Base-by-base conservation (phyloP, 2,797 vertebrate species). In the Apogon talboti region DNA sequence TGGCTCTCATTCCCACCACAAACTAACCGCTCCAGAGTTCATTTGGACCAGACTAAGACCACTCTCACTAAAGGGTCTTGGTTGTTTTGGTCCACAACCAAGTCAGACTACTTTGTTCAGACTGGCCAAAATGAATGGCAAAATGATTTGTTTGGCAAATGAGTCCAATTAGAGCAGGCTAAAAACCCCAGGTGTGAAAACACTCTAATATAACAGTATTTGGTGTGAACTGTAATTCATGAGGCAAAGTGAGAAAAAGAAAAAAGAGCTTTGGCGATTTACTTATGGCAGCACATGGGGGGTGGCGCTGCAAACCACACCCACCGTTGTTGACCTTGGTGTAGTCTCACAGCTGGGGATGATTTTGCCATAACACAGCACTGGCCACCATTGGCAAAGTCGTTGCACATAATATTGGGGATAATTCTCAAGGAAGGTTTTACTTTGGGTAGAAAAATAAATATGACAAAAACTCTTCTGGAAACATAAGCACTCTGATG, bases 401-500 rank as follows among this genome's bases (percentile, higher is more conserved):
- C 55, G 51, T 62, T 18, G 12, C 51, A 30, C 61, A 74, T 55
- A 51, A 75, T 78, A 66, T 55, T 57, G 72, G 52, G 59, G 57
- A 55, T 61, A 55, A 57, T 78, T 79, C 47, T 71, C 15, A 46
- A 41, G 40, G 30, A 79, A 79, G 42, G 62, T 71, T 83, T 86
- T 63, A 59, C 71, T 80, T 65, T 78, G 60, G 61, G 56, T 58
- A 44, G 48, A 77, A 83, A 85, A 84, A 88, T 48, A 90, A 87
- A 85, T 60, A 77, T 66, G 64, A 82, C 74, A 67, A 72, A 89
- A 85, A 78, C 72, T 74, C 54, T 16, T 62, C 46, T 65, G 76
- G 71, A 84, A 60, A 80, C 43, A 37, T 43, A n/a, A 65, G 58
- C 8, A 12, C 16, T 12, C 33, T 51, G 73, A 66, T 74, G 74